A percentile compares a stretch with the other conserved stretches of the same genome.
These are phyloP conservation scores for Laupala kohalensis DNA, from an alignment of 1,140 invertebrate genomes.

Conservation along the genomic window DNA sequence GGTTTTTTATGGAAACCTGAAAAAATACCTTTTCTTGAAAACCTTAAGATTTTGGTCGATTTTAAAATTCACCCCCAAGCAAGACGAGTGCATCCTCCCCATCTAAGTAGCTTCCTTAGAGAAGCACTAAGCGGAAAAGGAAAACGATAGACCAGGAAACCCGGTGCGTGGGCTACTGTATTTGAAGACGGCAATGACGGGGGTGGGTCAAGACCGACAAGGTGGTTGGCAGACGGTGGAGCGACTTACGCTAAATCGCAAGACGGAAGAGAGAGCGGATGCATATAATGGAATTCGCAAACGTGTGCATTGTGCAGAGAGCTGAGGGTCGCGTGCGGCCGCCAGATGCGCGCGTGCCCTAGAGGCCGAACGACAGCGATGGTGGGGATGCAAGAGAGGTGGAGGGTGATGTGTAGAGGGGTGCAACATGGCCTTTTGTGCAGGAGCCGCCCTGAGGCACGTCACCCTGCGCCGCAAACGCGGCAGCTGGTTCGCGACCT, in stretches of 20 bases:
- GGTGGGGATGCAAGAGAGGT: not conserved
- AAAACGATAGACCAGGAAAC: too few species aligned
- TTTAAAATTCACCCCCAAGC: too few species aligned
- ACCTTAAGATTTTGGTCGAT: too few species aligned
- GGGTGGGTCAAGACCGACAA: not conserved
- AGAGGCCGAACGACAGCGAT: not conserved
- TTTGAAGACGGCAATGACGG: not conserved
- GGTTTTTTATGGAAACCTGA: too few species aligned
- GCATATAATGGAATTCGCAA: not conserved
- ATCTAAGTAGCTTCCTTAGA: too few species aligned
- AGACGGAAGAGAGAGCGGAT: not conserved
- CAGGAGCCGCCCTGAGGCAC: not conserved
- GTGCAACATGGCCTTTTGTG: not conserved
- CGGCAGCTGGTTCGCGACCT: not conserved
- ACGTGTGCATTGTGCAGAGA: not conserved
- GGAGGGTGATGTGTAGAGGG: not conserved
- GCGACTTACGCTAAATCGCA: not conserved
- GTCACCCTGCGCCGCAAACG: too few species aligned
- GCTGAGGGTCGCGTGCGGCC: too few species aligned
- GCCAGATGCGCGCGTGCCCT: not conserved
- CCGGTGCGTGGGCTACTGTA: too few species aligned
- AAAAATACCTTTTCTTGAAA: too few species aligned
- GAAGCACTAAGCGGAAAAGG: too few species aligned
- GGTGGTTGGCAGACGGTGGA: not conserved
- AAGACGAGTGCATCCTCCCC: too few species aligned